Conservation (phyloP, 2,797 vertebrate genomes). For the Hipposideros larvatus region DNA sequence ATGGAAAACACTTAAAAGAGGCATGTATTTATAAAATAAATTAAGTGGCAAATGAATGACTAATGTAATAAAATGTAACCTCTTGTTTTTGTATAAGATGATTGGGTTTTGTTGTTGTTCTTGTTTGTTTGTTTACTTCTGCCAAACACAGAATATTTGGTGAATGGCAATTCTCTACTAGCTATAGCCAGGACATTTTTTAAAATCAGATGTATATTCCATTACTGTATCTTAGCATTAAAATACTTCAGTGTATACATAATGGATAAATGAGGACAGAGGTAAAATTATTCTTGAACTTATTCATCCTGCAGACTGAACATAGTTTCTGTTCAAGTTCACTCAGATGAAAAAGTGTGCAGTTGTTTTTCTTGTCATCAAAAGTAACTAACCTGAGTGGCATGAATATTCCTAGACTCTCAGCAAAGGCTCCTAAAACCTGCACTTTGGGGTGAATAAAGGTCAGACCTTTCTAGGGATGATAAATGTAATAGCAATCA, state of each 20-base stretch:
- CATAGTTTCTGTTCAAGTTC: background rate
- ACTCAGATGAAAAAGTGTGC: background rate
- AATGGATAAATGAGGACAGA: slow-evolving; percentile 1
- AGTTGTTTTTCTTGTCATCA: slow-evolving; percentile 15
- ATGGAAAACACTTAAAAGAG: slow-evolving; percentile 12
- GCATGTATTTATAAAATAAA: slow-evolving; percentile 61
- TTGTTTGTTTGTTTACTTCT: slow-evolving; percentile 42
- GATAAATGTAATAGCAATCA: background rate
- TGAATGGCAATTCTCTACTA: slow-evolving; percentile 22
- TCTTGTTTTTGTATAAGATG: slow-evolving; percentile 10
- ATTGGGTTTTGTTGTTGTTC: background rate
- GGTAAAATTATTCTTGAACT: slow-evolving; percentile 18
- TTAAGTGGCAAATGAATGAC: slow-evolving; percentile 3
- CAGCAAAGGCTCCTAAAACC: background rate
- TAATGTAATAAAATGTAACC: slow-evolving; percentile 38
- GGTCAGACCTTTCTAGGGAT: background rate
- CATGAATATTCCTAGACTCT: background rate
- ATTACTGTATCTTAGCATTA: background rate
- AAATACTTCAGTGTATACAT: background rate
- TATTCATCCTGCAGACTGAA: background rate
- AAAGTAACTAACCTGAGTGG: background rate
- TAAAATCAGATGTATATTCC: background rate
- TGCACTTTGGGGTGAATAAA: background rate
- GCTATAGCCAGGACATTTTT: slow-evolving; percentile 1
- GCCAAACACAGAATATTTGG: background rate